Percentiles rank a stretch among this genome's conserved stretches.
These are phyloP conservation scores for Spodoptera litura DNA, from an alignment of 1,140 invertebrate species.

Conservation along the genomic window DNA sequence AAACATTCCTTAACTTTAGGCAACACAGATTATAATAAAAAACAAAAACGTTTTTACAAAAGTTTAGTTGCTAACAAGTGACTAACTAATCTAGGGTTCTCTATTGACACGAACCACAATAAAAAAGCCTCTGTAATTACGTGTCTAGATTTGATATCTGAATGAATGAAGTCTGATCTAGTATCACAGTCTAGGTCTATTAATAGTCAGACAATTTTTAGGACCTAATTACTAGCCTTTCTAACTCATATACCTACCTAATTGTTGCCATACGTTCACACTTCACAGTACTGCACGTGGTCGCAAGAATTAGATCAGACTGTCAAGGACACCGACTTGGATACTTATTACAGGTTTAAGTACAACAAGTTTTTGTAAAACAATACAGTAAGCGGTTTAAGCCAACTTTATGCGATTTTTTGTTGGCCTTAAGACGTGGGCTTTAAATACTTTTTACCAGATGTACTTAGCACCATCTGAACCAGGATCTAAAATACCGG, in stretches of 20 bases:
- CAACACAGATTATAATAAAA: too few relatives aligned
- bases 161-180: too few relatives aligned
- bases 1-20: too few relatives aligned
- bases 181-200: too few relatives aligned
- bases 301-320: conserved; percentile 21
- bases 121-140: too few relatives aligned
- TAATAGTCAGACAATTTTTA: too few relatives aligned
- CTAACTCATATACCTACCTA: conserved; percentile 18
- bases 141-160: too few relatives aligned
- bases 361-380: conserved; percentile 34
- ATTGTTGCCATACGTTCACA: conserved; percentile 18
- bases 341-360: conserved; percentile 1
- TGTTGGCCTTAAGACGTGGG: not conserved
- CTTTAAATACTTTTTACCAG: not conserved
- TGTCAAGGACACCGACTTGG: conserved; percentile 34
- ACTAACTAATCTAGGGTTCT: too few relatives aligned
- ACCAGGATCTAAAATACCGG: too few relatives aligned
- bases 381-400: conserved; percentile 27
- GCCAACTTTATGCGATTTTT: conserved; percentile 19
- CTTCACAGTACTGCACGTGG: conserved; percentile 4
- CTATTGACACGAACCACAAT: too few relatives aligned
- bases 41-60: too few relatives aligned
- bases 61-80: too few relatives aligned
- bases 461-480: not conserved
- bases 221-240: not conserved